phyloP scores from a whole-genome alignment of 30 jellyfish, hydroid and myxozoan species.

The Pseudorhiza aurosa region DNA sequence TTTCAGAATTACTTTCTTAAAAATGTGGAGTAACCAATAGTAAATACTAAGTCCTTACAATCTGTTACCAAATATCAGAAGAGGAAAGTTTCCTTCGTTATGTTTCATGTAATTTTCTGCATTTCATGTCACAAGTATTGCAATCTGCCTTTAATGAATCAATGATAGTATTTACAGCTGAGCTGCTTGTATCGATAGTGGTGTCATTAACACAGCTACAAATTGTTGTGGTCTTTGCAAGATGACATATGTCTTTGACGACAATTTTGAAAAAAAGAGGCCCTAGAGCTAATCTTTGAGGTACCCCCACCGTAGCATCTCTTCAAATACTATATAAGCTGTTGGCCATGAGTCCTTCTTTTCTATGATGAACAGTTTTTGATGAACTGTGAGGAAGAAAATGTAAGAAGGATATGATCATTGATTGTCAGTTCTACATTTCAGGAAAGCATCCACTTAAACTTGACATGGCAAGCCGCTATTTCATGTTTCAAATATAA shows the following conservation, averaged over 20 bases:
- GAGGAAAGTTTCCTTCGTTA: not conserved
- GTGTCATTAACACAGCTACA: not conserved
- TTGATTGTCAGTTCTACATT: too few species aligned
- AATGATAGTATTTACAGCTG: not conserved
- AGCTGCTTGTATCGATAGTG: not conserved
- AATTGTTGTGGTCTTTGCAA: not conserved
- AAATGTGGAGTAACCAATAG: not conserved
- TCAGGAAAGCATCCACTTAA: too few species aligned
- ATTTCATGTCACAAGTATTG: not conserved
- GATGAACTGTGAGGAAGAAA: too few species aligned
- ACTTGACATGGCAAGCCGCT: too few species aligned
- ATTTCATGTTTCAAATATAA: too few species aligned
- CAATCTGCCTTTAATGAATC: not conserved
- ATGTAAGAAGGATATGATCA: too few species aligned
- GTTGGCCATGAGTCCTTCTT: not conserved
- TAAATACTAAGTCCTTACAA: not conserved
- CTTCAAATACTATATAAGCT: slow-evolving; percentile 3
- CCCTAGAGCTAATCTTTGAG: not conserved
- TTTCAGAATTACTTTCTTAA: not conserved
- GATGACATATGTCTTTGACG: not conserved
- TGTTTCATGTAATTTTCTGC: not conserved
- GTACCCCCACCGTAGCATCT: not conserved
- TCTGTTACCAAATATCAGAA: not conserved
- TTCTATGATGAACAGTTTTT: not conserved
- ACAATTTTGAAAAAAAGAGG: not conserved